Evolutionary conservation across 2,113 vertebrate genomes (phyloP).

Genomic region (Psephotus haematonotus): DNA sequence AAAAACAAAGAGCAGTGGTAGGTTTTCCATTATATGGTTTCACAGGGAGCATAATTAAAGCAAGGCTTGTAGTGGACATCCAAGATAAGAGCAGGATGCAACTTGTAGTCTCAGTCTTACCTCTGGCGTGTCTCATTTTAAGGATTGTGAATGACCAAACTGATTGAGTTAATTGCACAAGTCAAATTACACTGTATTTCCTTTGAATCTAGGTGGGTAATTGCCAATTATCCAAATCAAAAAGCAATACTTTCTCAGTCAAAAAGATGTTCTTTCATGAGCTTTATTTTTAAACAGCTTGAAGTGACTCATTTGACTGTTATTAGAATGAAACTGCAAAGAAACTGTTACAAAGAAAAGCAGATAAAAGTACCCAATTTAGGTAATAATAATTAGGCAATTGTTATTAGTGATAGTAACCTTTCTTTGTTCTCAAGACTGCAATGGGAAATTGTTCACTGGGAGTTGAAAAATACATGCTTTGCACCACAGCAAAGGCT

Average conservation of each 20-base stretch:
- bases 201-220: neutral
- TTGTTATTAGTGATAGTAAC: neutral
- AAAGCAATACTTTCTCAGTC: neutral
- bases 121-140: neutral
- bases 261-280: neutral
- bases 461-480: neutral
- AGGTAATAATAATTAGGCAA: neutral
- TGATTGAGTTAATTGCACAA: neutral
- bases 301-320: neutral
- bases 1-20: conserved; percentile 42
- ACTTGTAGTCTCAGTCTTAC: neutral
- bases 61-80: neutral
- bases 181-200: neutral
- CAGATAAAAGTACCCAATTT: neutral
- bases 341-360: neutral
- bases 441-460: neutral
- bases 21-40: neutral
- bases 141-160: neutral
- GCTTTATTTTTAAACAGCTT: neutral
- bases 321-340: neutral
- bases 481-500: neutral
- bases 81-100: neutral
- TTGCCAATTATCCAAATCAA: neutral
- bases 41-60: neutral
- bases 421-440: neutral